These are phyloP conservation scores for Teleiodes luculella DNA, from an alignment of 2,888 invertebrate genomes.

Conservation along the genomic window DNA sequence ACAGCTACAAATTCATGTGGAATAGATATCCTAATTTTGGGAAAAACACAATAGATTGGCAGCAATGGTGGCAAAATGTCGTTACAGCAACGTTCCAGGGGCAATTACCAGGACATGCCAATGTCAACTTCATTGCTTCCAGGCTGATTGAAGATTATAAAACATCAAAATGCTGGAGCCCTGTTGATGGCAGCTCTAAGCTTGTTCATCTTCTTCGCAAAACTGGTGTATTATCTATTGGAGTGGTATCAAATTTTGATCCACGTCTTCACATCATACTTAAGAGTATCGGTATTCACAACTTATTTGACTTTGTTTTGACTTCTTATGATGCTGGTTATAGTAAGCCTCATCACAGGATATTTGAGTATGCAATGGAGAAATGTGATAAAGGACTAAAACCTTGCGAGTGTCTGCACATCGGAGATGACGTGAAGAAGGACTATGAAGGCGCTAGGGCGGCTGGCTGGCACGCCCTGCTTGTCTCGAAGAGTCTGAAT, in stretches of 20 bases:
- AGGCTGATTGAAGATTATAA: conserved; percentile 84
- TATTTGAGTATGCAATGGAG: conserved; percentile 83
- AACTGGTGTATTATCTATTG: conserved; percentile 74
- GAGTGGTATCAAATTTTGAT: conserved; percentile 94
- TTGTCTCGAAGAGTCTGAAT: conserved; percentile 34
- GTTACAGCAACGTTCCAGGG: conserved; percentile 82
- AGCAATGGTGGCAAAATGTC: conserved; percentile 89
- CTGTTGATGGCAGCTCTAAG: conserved; percentile 80
- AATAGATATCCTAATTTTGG: conserved; percentile 90
- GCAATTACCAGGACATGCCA: conserved; percentile 49
- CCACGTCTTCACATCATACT: conserved; percentile 86
- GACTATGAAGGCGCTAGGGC: conserved; percentile 88
- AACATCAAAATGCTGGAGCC: conserved; percentile 85
- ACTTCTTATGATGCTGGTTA: conserved; percentile 86
- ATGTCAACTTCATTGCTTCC: conserved; percentile 65
- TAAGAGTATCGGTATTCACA: conserved; percentile 79
- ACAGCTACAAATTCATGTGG: conserved; percentile 81
- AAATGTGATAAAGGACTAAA: conserved; percentile 57
- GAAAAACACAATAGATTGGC: conserved; percentile 82
- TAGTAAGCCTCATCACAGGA: conserved; percentile 86
- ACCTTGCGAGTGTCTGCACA: conserved; percentile 85
- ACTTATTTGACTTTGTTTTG: conserved; percentile 88
- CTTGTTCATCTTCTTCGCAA: conserved; percentile 79
- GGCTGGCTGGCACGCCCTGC: conserved; percentile 86
- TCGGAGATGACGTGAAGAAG: conserved; percentile 86